Evolutionary conservation across 2,888 invertebrate species (phyloP).

Genomic region (Blomia tropicalis): DNA sequence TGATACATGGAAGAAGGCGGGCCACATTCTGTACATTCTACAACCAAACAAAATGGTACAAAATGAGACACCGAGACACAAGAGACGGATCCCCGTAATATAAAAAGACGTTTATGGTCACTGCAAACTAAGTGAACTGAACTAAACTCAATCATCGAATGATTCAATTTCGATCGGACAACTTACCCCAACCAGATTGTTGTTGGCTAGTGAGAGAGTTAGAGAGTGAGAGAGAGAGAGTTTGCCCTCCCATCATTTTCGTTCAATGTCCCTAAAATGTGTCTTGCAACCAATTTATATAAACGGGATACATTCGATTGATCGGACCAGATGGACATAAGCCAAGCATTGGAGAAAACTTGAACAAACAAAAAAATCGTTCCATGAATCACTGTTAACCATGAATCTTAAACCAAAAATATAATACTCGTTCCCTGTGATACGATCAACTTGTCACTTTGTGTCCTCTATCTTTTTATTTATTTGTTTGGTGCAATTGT

Average conservation of each 20-base stretch:
- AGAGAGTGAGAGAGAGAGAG: too few relatives aligned
- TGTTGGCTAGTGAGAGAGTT: too few relatives aligned
- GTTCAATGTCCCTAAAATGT: neutral
- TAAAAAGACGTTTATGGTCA: slow-evolving; percentile 11
- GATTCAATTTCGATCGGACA: slow-evolving; percentile 11
- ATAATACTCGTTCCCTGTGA: too few relatives aligned
- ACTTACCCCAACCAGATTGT: slow-evolving; percentile 3
- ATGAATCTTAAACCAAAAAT: neutral
- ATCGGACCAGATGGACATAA: too few relatives aligned
- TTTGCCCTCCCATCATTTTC: neutral
- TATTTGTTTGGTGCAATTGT: too few relatives aligned
- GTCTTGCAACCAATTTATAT: too few relatives aligned
- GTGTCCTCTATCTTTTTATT: neutral
- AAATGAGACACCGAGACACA: neutral
- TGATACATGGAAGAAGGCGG: too few relatives aligned
- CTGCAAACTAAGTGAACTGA: slow-evolving; percentile 6
- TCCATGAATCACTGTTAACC: neutral
- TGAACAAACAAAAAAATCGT: too few relatives aligned
- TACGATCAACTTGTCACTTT: neutral
- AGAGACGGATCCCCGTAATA: neutral
- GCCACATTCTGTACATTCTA: too few relatives aligned
- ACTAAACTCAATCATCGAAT: slow-evolving; percentile 12
- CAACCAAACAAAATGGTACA: too few relatives aligned
- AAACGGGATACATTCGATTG: too few relatives aligned
- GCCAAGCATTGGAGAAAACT: too few relatives aligned